These are phyloP conservation scores for Cephalopholis sonnerati DNA, from an alignment of 2,113 vertebrate genomes.

Conservation along the genomic window DNA sequence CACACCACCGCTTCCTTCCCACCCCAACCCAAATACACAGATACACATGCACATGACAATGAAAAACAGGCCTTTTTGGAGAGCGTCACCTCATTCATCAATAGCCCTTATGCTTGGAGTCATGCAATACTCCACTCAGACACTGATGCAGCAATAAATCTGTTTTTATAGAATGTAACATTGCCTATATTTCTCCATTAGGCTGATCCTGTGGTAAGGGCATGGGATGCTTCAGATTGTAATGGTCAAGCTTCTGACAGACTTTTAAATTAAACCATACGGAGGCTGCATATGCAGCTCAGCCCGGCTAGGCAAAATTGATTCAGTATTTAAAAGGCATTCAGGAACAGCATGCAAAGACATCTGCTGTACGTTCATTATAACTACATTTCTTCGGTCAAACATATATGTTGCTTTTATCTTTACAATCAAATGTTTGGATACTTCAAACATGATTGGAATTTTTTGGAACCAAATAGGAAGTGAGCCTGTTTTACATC, in stretches of 20 bases:
- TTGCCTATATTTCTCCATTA: slow-evolving; percentile 83
- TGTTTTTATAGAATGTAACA: slow-evolving; percentile 78
- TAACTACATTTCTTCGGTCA: background rate
- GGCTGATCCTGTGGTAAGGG: slow-evolving; percentile 39
- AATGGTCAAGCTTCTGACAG: slow-evolving; percentile 61
- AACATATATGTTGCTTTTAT: slow-evolving; percentile 12
- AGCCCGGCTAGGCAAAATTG: background rate
- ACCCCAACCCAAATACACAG: slow-evolving; percentile 30
- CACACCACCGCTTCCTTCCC: background rate
- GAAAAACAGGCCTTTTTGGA: slow-evolving; percentile 66
- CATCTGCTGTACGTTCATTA: background rate
- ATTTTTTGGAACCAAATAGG: slow-evolving; percentile 28
- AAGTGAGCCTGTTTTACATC: slow-evolving; percentile 50
- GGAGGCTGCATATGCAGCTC: background rate
- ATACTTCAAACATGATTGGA: slow-evolving; percentile 25
- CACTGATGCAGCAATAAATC: slow-evolving; percentile 76
- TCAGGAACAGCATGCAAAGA: background rate
- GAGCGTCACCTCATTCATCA: slow-evolving; percentile 75
- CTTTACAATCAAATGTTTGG: slow-evolving; percentile 25
- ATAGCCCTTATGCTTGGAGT: slow-evolving; percentile 57
- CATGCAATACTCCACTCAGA: slow-evolving; percentile 61
- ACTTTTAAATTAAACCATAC: slow-evolving; percentile 51
- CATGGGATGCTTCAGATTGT: slow-evolving; percentile 43
- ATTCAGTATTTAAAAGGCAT: slow-evolving; percentile 24
- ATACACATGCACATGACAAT: slow-evolving; percentile 65